Evolutionary conservation across 2,113 vertebrate species (phyloP), one percentile per base, ranked within the genome.

Genomic region (Oxygymnocypris stewartii): DNA sequence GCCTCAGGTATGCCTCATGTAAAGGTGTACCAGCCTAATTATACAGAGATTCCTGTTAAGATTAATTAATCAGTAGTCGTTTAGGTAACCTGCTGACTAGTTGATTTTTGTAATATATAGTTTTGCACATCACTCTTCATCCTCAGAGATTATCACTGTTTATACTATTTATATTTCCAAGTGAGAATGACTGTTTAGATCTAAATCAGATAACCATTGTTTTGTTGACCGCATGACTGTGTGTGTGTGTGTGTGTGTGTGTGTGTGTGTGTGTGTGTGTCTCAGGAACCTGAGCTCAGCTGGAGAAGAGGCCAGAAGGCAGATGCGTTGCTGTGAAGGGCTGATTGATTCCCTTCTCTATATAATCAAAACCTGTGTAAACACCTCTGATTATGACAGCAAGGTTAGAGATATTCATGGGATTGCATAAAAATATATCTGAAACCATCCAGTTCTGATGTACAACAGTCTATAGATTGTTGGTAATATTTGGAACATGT

Each of bases 331-430:
- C 77, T 99, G 98, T 0, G 97, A 99, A 40, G 98, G 98, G 20
- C 94, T 99, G 90, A 96, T 99, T 0, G 98, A 99, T 92, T 98
- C 98, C 0, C 94, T 99, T 90, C 94, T 99, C 6, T 96, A 98
- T 1, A 95, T 99, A 91, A 98, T 99, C 92, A 97, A 96, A 91
- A 97, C 96, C 0, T 99, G 98, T 37, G 96, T 98, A 92, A 98
- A 96, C 94, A 97, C 97, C 2, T 97, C 97, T 0, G 97, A 99
- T 89, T 99, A 97, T 0, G 97, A 99, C 94, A 99, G 98, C 96
- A 99, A 99, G 97, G 97, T 83, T n/a, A 88, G 81, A 8, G 18
- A 79, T 31, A 7, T 12, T 16, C 6, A 14, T 10, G 25, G 28
- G 80, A 28, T 57, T 37, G 40, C 57, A 13, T 69, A 23, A 9